phyloP scores from a whole-genome alignment of 2,888 invertebrate genomes.

The Ditylenchus weischeri region DNA sequence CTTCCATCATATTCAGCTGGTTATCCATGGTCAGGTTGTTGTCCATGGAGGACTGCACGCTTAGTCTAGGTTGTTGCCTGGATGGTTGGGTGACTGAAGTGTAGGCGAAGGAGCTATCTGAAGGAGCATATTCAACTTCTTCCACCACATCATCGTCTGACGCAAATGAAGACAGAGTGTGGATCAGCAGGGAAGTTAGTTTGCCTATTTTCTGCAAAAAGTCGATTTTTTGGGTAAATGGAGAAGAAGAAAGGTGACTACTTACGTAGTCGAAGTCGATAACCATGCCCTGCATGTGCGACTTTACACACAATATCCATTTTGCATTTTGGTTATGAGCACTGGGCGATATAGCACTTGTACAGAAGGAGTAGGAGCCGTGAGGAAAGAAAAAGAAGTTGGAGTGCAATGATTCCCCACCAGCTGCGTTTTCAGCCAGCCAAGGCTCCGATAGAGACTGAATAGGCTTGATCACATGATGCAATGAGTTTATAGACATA shows the following conservation, averaged over 20 bases:
- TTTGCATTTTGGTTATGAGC: slow-evolving; percentile 68
- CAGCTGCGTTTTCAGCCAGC: slow-evolving; percentile 35
- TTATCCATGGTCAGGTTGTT: background rate
- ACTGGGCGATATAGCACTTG: slow-evolving; percentile 59
- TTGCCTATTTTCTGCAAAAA: slow-evolving; percentile 76
- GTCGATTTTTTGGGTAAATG: no score
- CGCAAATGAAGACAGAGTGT: slow-evolving; percentile 74
- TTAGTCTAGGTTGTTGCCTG: background rate
- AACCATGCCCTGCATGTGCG: slow-evolving; percentile 89
- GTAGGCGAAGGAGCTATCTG: slow-evolving; percentile 29
- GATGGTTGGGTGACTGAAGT: slow-evolving; percentile 13
- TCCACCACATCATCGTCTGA: slow-evolving; percentile 15
- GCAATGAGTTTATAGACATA: background rate
- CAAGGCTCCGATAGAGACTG: slow-evolving; percentile 45
- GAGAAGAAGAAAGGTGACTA: background rate
- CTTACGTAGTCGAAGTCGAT: slow-evolving; percentile 50
- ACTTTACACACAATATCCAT: slow-evolving; percentile 94
- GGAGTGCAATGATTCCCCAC: slow-evolving; percentile 53
- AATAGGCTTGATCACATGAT: slow-evolving; percentile 10
- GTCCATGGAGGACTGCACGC: slow-evolving; percentile 1
- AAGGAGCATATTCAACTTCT: slow-evolving; percentile 29
- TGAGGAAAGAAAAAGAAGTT: slow-evolving; percentile 87
- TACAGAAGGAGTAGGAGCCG: slow-evolving; percentile 95
- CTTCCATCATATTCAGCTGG: background rate
- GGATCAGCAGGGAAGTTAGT: slow-evolving; percentile 85